A percentile compares a stretch with the other conserved stretches of the same genome.
Evolutionary conservation across 2,888 invertebrate genomes (phyloP).

Genomic region (Leptarthrus brevirostris): DNA sequence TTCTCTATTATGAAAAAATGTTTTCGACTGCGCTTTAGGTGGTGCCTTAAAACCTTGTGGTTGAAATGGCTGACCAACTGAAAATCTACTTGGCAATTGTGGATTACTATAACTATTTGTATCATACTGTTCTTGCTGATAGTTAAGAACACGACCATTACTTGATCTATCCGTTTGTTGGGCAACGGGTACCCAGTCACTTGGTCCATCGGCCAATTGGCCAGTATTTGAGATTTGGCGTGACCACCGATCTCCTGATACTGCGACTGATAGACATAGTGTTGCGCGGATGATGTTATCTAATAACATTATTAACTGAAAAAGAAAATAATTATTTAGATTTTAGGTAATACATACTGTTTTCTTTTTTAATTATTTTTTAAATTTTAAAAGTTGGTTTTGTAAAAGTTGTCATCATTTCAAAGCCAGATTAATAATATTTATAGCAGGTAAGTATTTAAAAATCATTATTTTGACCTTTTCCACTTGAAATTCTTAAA

Average conservation of each 20-base stretch:
- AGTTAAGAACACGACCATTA: conserved; percentile 66
- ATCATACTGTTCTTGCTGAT: conserved; percentile 62
- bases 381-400: too few relatives aligned
- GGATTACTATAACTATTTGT: conserved; percentile 54
- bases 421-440: too few relatives aligned
- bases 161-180: conserved; percentile 62
- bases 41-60: conserved; percentile 55
- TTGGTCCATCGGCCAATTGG: conserved; percentile 59
- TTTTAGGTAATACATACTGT: too few relatives aligned
- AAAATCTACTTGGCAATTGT: conserved; percentile 51
- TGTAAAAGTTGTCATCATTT: too few relatives aligned
- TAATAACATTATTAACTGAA: conserved; percentile 22
- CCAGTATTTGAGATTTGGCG: conserved; percentile 62
- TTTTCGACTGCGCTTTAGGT: conserved; percentile 53
- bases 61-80: conserved; percentile 56
- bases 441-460: too few relatives aligned
- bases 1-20: background rate
- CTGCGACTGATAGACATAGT: conserved; percentile 55
- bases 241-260: conserved; percentile 63
- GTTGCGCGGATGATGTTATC: conserved; percentile 9
- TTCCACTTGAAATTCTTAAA: too few relatives aligned
- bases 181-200: conserved; percentile 71
- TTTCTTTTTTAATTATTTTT: too few relatives aligned
- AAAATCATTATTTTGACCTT: too few relatives aligned
- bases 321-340: conserved; percentile 4